Percentiles rank a stretch among this genome's conserved stretches.
Conservation (phyloP, 2,797 vertebrate species). For the Sebastes itinus region DNA sequence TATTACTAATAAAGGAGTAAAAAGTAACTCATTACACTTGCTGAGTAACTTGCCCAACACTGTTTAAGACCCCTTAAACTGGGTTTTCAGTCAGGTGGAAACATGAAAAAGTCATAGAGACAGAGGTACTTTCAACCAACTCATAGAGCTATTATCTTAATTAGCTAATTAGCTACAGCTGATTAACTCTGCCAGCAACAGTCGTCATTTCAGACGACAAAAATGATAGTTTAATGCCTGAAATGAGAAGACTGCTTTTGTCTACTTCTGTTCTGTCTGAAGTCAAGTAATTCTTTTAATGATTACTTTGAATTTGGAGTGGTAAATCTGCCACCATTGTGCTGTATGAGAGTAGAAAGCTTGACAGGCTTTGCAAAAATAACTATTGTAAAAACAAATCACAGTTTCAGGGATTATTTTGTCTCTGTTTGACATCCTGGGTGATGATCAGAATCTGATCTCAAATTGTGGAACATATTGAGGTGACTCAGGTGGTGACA, state of each 20-base stretch:
- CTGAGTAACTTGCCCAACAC: too few relatives aligned
- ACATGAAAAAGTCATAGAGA: neutral
- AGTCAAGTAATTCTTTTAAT: neutral
- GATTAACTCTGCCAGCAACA: too few relatives aligned
- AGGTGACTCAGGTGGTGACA: conserved; percentile 13
- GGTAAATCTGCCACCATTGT: too few relatives aligned
- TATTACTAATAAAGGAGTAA: too few relatives aligned
- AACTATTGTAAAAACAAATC: neutral
- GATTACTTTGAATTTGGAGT: too few relatives aligned
- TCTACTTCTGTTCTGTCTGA: neutral
- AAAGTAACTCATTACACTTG: too few relatives aligned
- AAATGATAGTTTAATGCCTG: too few relatives aligned
- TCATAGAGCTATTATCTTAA: neutral
- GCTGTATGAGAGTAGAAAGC: too few relatives aligned
- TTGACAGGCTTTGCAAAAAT: too few relatives aligned
- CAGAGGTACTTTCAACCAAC: neutral
- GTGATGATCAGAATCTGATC: neutral
- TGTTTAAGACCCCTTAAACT: neutral
- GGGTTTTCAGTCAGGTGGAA: neutral
- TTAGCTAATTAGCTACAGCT: neutral
- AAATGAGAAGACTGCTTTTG: neutral
- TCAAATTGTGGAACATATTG: conserved; percentile 12
- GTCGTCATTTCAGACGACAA: too few relatives aligned
- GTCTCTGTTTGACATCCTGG: neutral
- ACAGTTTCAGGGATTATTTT: neutral